Percentiles rank a stretch among this genome's conserved stretches.
Evolutionary conservation across 1,140 invertebrate species (phyloP).

Genomic region (Manduca sexta): DNA sequence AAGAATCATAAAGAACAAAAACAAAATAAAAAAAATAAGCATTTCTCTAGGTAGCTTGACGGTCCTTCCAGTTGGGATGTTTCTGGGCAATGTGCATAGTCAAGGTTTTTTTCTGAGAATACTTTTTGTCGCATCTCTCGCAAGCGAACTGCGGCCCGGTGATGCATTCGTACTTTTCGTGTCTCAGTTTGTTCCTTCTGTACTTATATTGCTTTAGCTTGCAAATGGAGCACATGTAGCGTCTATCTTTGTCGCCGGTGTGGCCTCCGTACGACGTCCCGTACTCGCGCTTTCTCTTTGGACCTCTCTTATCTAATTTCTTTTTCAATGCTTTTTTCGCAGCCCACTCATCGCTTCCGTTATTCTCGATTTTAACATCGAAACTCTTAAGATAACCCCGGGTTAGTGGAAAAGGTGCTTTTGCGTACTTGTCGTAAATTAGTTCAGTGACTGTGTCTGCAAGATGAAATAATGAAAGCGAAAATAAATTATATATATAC

Average conservation of each 20-base stretch:
- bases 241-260: conserved; percentile 21
- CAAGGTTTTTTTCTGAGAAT: conserved; percentile 68
- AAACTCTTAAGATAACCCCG: conserved; percentile 50
- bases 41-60: conserved; percentile 5
- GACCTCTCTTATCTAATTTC: conserved; percentile 10
- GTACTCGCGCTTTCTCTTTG: conserved; percentile 21
- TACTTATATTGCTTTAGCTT: conserved; percentile 63
- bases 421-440: conserved; percentile 44
- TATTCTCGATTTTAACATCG: conserved; percentile 11
- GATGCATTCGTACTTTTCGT: conserved; percentile 68
- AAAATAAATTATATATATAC: conserved; percentile 45
- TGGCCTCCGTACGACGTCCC: conserved; percentile 4
- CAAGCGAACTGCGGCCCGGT: conserved; percentile 68
- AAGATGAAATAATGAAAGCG: conserved; percentile 63
- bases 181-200: conserved; percentile 57
- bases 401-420: conserved; percentile 62
- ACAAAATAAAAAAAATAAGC: conserved; percentile 8
- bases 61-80: conserved; percentile 26
- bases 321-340: conserved; percentile 19
- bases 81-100: conserved; percentile 64
- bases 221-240: conserved; percentile 56
- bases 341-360: not conserved
- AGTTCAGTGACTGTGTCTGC: conserved; percentile 42
- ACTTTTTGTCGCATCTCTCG: conserved; percentile 55
- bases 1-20: conserved; percentile 18